These are phyloP conservation scores for Crambe crambe DNA, from an alignment of 37 sponge, comb jelly and placozoan species.

Conservation along the genomic window DNA sequence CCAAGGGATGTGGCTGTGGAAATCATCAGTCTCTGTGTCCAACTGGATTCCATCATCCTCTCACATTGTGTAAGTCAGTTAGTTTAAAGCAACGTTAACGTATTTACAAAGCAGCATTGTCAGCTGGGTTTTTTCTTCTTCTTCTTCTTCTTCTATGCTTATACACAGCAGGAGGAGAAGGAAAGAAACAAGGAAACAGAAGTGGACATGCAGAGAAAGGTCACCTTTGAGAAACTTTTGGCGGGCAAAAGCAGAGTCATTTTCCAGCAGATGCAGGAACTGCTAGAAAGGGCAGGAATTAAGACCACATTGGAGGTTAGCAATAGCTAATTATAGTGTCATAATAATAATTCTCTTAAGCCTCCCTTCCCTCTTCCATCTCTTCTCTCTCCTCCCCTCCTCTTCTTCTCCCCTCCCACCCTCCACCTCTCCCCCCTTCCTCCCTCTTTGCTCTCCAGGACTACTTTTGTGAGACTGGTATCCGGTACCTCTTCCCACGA, in stretches of 20 bases:
- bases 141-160: too few species aligned
- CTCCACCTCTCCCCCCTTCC: neutral
- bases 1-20: constrained; percentile 62
- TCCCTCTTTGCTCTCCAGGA: constrained; percentile 19
- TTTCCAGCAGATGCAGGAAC: constrained; percentile 37
- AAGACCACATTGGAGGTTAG: constrained; percentile 27
- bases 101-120: neutral
- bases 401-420: neutral
- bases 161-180: neutral
- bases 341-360: neutral
- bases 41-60: constrained; percentile 66
- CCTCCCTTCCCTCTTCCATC: neutral
- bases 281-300: constrained; percentile 16
- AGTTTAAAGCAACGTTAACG: neutral
- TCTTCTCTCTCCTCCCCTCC: constrained; percentile 9
- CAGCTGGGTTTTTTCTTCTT: neutral
- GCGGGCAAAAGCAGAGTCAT: constrained; percentile 15
- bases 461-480: constrained; percentile 48
- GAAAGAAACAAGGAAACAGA: neutral
- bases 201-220: constrained; percentile 32
- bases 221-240: constrained; percentile 51
- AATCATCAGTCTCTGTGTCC: constrained; percentile 65
- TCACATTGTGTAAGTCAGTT: neutral
- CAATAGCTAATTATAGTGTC: neutral
- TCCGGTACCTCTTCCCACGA: constrained; percentile 48